Evolutionary conservation across 2,113 vertebrate species (phyloP).

Genomic region (Myrmecobius fasciatus): DNA sequence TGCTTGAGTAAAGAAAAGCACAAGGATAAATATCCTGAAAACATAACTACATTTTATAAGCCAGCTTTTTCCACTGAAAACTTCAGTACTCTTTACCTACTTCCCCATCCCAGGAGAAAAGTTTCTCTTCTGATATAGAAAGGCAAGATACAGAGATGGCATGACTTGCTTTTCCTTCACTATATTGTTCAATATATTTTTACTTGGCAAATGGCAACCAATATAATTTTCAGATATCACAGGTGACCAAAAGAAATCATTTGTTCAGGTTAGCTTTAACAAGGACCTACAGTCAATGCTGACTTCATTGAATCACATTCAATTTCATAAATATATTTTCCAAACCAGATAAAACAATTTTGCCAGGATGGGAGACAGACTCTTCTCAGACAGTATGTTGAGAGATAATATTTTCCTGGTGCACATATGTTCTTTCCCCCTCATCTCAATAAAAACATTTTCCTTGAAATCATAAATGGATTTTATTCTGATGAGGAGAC

Average conservation of each 20-base stretch:
- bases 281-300: background rate
- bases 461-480: background rate
- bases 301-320: background rate
- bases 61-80: background rate
- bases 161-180: background rate
- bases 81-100: background rate
- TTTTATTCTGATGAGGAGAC: background rate
- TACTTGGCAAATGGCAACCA: background rate
- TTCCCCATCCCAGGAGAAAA: background rate
- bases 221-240: background rate
- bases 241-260: background rate
- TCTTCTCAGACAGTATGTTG: background rate
- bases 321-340: background rate
- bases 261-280: background rate
- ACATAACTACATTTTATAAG: background rate
- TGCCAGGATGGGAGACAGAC: background rate
- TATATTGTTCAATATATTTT: background rate
- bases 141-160: background rate
- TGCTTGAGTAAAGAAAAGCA: background rate
- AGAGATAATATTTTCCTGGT: background rate
- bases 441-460: constrained; percentile 1
- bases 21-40: background rate
- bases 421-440: background rate
- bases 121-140: background rate
- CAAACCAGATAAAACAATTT: background rate